Percentiles rank a stretch among this genome's conserved stretches.
phyloP scores from a whole-genome alignment of 2,888 invertebrate species.

The Clunio marinus region DNA sequence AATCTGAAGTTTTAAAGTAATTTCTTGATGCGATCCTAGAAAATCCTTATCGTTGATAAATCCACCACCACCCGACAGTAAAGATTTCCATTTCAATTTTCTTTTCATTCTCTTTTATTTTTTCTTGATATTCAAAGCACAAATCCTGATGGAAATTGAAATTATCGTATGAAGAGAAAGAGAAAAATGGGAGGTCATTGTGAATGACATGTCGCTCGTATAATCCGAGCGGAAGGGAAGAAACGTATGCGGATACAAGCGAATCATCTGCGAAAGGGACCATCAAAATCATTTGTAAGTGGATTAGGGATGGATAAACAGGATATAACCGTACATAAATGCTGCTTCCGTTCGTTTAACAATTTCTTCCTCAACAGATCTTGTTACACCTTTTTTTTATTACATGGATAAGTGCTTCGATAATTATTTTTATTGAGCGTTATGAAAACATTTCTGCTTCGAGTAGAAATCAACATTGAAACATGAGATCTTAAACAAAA shows the following conservation, averaged over 20 bases:
- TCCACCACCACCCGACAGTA: no score
- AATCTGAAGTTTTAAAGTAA: conserved; percentile 15
- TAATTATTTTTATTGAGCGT: conserved; percentile 1
- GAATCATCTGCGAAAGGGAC: conserved; percentile 20
- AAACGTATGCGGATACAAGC: background rate
- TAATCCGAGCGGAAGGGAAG: background rate
- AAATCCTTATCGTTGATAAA: background rate
- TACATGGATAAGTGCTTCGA: background rate
- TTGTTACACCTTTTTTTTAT: conserved; percentile 5
- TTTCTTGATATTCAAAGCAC: background rate
- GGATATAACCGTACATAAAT: conserved; percentile 14
- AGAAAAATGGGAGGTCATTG: conserved; percentile 24
- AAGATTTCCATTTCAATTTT: no score
- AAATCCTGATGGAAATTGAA: conserved; percentile 15
- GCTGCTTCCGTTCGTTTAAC: background rate
- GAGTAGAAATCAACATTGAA: no score
- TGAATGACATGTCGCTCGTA: conserved; percentile 9
- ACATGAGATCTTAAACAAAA: background rate
- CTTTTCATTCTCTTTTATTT: background rate
- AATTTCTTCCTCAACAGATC: background rate
- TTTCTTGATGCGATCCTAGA: background rate
- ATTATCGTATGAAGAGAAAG: conserved; percentile 4
- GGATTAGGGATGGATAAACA: conserved; percentile 13
- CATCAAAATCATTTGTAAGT: conserved; percentile 10
- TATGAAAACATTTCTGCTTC: no score